phyloP scores from a whole-genome alignment of 2,113 vertebrate species.

The Xiphorhynchus elegans region DNA sequence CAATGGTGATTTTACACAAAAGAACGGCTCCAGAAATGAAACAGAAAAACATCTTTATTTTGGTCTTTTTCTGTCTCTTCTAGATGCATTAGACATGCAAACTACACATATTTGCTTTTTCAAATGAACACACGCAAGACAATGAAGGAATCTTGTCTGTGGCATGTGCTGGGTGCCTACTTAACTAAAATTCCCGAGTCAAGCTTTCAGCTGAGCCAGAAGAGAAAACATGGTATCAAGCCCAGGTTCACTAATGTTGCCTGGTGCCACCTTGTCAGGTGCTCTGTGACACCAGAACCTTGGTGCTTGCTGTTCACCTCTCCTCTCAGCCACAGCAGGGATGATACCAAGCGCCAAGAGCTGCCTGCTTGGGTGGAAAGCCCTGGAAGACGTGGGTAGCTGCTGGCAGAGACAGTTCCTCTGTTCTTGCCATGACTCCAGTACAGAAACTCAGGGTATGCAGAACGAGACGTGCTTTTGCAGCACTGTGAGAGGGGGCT shows the following conservation, averaged over 20 bases:
- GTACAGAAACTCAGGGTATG: accelerated
- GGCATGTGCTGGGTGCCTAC: background rate
- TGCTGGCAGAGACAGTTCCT: background rate
- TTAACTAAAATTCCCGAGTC: background rate
- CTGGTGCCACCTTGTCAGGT: too few species aligned
- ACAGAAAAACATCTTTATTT: background rate
- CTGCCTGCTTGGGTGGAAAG: background rate
- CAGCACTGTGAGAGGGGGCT: background rate
- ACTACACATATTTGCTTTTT: background rate
- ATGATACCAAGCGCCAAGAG: accelerated
- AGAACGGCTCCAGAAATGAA: background rate
- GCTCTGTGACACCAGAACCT: background rate
- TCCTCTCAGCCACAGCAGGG: background rate
- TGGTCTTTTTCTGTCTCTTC: background rate
- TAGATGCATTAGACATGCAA: background rate
- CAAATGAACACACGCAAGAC: background rate
- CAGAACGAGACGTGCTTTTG: accelerated
- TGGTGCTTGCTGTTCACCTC: background rate
- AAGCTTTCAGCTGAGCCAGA: background rate
- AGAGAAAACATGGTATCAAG: background rate
- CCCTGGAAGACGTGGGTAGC: background rate
- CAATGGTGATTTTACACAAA: background rate
- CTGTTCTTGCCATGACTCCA: background rate
- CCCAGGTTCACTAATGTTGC: background rate
- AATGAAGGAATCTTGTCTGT: background rate